Evolutionary conservation across 1,140 invertebrate genomes (phyloP).

Genomic region (Diuraphis noxia): DNA sequence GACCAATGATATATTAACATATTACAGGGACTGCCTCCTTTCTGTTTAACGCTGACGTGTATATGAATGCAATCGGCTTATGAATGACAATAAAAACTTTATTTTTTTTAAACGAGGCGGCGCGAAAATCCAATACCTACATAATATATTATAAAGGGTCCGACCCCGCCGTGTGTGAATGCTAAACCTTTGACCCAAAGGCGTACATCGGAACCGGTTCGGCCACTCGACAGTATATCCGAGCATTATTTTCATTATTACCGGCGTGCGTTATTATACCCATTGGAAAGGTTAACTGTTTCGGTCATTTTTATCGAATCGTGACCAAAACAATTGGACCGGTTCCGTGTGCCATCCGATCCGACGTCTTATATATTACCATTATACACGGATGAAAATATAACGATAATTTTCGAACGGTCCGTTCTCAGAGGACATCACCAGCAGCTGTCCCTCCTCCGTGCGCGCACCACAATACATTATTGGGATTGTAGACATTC

Average conservation of each 20-base stretch:
- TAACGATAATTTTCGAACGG: conserved; percentile 46
- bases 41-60: not conserved
- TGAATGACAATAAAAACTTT: conserved; percentile 40
- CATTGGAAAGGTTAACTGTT: conserved; percentile 47
- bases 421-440: conserved; percentile 19
- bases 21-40: conserved; percentile 35
- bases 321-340: conserved; percentile 53
- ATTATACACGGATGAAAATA: conserved; percentile 45
- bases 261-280: conserved; percentile 6
- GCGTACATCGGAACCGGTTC: conserved; percentile 26
- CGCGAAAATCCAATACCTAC: conserved; percentile 36
- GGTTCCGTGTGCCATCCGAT: conserved; percentile 12
- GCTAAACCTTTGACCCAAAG: conserved; percentile 31
- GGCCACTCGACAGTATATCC: conserved; percentile 32
- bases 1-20: conserved; percentile 48
- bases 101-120: conserved; percentile 38
- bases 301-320: conserved; percentile 53
- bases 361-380: conserved; percentile 50
- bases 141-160: too few species aligned
- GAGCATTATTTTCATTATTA: conserved; percentile 43
- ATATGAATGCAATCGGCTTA: conserved; percentile 22
- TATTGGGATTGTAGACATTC: not conserved
- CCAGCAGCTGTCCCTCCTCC: not conserved
- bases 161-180: conserved; percentile 35
- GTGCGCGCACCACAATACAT: not conserved